Conservation (phyloP, 92 coral and sea anemone genomes). For the Phenganax subtilis region DNA sequence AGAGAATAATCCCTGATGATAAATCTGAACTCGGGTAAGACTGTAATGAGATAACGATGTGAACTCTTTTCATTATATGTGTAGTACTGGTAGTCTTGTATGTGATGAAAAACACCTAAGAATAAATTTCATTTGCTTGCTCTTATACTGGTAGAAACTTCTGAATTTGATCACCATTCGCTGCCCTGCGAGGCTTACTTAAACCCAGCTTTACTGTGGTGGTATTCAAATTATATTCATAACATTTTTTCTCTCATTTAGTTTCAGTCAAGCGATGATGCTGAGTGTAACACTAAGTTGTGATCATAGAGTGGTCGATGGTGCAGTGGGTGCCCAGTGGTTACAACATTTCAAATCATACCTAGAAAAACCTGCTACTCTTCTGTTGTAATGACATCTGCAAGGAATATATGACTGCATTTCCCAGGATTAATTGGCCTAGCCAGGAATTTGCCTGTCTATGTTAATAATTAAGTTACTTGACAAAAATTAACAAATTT, state of each 20-base stretch:
- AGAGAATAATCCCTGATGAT: conserved; percentile 75
- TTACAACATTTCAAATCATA: conserved; percentile 72
- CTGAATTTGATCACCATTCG: too few relatives aligned
- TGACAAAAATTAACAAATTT: not conserved
- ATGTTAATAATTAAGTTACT: not conserved
- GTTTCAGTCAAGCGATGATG: conserved; percentile 68
- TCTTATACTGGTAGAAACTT: too few relatives aligned
- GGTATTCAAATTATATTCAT: not conserved
- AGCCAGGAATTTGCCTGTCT: not conserved
- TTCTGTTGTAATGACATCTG: conserved; percentile 45
- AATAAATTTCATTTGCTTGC: too few relatives aligned
- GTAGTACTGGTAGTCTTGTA: not conserved
- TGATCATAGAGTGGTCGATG: conserved; percentile 95
- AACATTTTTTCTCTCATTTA: conserved; percentile 32
- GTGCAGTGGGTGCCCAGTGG: conserved; percentile 98
- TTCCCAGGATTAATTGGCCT: too few relatives aligned
- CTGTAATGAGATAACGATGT: not conserved
- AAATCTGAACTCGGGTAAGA: conserved; percentile 84
- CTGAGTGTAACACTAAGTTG: conserved; percentile 96
- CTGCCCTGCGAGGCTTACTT: not conserved
- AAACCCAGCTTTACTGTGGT: not conserved
- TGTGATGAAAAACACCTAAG: too few relatives aligned
- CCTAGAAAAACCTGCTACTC: conserved; percentile 82
- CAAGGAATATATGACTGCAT: too few relatives aligned
- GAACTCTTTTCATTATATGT: not conserved